Conservation (phyloP, 2,888 invertebrate genomes). For the Netelia fuscicornis region DNA sequence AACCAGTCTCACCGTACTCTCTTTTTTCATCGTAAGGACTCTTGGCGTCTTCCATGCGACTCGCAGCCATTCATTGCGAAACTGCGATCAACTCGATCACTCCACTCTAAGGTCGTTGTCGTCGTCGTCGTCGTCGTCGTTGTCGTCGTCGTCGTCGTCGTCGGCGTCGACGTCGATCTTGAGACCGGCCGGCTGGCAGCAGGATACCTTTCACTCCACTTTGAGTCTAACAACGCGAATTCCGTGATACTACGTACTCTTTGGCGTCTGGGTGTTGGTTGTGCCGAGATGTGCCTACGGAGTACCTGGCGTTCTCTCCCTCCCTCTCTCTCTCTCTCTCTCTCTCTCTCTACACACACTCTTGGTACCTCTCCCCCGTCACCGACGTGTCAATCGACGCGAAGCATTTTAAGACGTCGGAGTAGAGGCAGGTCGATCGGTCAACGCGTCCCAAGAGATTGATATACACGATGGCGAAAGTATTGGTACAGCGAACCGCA, state of each 20-base stretch:
- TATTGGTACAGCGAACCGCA: slow-evolving; percentile 29
- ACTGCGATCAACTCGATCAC: slow-evolving; percentile 55
- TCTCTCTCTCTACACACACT: too few relatives aligned
- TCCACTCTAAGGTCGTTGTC: slow-evolving; percentile 32
- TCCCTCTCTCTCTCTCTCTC: too few relatives aligned
- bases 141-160: too few relatives aligned
- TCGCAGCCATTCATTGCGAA: slow-evolving; percentile 59
- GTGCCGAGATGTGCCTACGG: not conserved
- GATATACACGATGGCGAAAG: not conserved
- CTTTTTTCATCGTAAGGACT: slow-evolving; percentile 39
- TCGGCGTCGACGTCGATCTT: slow-evolving; percentile 6
- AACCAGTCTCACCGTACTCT: slow-evolving; percentile 61
- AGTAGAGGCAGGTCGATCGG: slow-evolving; percentile 20
- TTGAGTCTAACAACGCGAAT: slow-evolving; percentile 36
- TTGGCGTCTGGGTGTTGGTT: too few relatives aligned
- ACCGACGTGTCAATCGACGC: slow-evolving; percentile 1
- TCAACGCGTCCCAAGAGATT: slow-evolving; percentile 36
- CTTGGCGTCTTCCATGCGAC: slow-evolving; percentile 50
- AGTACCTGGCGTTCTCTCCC: too few relatives aligned
- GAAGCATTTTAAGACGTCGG: slow-evolving; percentile 49
- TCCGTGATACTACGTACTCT: not conserved
- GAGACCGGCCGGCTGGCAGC: slow-evolving; percentile 13
- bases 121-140: slow-evolving; percentile 21
- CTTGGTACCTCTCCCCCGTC: too few relatives aligned
- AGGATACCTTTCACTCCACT: slow-evolving; percentile 49